phyloP scores from a whole-genome alignment of 2,797 vertebrate species.

The Dicrostonyx torquatus region DNA sequence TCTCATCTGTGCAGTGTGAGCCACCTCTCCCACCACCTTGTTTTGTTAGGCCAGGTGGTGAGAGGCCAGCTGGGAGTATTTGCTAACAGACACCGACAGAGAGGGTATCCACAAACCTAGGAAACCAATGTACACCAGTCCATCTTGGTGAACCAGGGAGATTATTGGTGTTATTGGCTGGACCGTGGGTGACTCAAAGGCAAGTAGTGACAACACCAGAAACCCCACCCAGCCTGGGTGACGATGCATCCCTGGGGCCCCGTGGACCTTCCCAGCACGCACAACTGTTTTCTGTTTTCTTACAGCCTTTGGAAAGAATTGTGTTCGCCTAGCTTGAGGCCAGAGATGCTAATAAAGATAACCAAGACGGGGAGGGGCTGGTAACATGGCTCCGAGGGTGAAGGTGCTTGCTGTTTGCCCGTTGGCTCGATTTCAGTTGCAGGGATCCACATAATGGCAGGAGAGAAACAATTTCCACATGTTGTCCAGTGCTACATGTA shows the following conservation, averaged over 20 bases:
- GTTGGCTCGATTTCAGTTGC: background rate
- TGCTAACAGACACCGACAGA: background rate
- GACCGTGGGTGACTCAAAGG: background rate
- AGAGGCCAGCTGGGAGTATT: background rate
- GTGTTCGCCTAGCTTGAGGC: background rate
- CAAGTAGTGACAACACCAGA: background rate
- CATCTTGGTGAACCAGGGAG: background rate
- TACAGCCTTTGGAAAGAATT: background rate
- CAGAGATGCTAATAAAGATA: background rate
- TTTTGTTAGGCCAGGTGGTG: background rate
- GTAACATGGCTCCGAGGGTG: background rate
- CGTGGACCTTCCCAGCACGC: background rate
- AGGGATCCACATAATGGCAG: background rate
- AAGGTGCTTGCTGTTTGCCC: background rate
- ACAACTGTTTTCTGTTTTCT: accelerated
- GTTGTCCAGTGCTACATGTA: background rate
- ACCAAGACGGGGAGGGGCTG: background rate
- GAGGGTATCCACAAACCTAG: background rate
- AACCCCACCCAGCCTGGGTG: background rate
- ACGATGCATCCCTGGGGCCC: too few species aligned
- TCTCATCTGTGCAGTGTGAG: too few species aligned
- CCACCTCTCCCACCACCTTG: accelerated
- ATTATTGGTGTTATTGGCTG: background rate
- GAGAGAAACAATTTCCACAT: background rate
- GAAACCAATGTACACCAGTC: background rate